Conservation (phyloP, 1,140 invertebrate genomes). For the Scaptomyza graminum region DNA sequence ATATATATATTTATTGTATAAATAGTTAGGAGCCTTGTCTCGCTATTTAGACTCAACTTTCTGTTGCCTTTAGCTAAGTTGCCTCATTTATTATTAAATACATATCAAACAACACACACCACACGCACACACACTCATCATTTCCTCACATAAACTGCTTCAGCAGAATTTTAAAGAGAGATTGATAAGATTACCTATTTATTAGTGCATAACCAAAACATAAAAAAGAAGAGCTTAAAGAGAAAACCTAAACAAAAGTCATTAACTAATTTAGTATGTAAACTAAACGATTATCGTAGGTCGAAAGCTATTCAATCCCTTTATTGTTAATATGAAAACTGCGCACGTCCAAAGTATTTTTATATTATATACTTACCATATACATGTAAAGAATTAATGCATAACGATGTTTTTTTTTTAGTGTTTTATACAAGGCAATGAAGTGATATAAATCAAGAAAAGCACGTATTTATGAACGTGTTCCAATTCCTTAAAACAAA, state of each 20-base stretch:
- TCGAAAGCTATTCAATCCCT: conserved; percentile 18
- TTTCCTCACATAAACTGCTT: conserved; percentile 47
- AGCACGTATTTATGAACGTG: conserved; percentile 13
- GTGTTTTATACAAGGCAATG: conserved; percentile 38
- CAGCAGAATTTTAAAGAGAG: conserved; percentile 55
- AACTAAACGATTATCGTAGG: conserved; percentile 33
- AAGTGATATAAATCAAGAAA: conserved; percentile 55
- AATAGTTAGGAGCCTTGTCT: conserved; percentile 10
- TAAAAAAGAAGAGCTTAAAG: conserved; percentile 3
- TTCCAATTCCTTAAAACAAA: conserved; percentile 33
- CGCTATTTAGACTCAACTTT: conserved; percentile 50
- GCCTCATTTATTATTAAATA: conserved; percentile 18
- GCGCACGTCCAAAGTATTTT: conserved; percentile 78
- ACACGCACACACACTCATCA: conserved; percentile 10
- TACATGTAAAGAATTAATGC: conserved; percentile 30
- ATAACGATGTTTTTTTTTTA: conserved; percentile 43
- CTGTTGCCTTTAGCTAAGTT: conserved; percentile 12
- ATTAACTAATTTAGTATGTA: conserved; percentile 63
- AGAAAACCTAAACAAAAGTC: conserved; percentile 60
- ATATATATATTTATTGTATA: too few relatives aligned
- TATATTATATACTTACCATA: conserved; percentile 52
- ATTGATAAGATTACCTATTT: conserved; percentile 80
- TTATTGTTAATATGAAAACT: conserved; percentile 50
- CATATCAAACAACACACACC: conserved; percentile 1
- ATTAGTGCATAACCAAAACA: conserved; percentile 66